phyloP scores from a whole-genome alignment of 2,113 vertebrate genomes.

The Sminthopsis crassicaudata region DNA sequence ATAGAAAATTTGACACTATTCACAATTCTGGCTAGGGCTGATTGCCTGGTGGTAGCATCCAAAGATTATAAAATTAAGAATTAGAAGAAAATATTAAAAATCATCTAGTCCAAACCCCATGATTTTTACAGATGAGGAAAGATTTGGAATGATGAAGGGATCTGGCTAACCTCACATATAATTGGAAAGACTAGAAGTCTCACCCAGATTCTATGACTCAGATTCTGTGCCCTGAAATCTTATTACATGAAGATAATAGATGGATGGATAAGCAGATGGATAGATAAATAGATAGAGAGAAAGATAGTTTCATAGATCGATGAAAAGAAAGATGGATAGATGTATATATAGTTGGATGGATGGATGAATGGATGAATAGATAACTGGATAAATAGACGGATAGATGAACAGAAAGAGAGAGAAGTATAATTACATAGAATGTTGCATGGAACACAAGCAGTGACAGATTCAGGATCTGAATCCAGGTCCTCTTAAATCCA shows the following conservation, averaged over 20 bases:
- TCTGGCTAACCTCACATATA: background rate
- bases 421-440: background rate
- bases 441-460: background rate
- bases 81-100: background rate
- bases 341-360: background rate
- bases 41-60: background rate
- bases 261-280: too few species aligned
- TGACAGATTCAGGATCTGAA: background rate
- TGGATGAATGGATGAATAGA: background rate
- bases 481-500: background rate
- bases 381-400: background rate
- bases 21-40: background rate
- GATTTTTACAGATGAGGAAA: background rate
- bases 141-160: background rate
- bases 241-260: background rate
- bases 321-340: background rate
- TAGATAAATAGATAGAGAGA: background rate
- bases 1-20: background rate
- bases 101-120: background rate
- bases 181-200: background rate
- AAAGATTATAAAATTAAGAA: background rate
- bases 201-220: background rate
- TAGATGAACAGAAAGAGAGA: background rate
- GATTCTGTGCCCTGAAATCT: background rate
- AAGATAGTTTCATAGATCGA: background rate